Evolutionary conservation across 2,888 invertebrate genomes (phyloP), one percentile per base, ranked within the genome.

Genomic region (Eueremaeus valkanovi): DNA sequence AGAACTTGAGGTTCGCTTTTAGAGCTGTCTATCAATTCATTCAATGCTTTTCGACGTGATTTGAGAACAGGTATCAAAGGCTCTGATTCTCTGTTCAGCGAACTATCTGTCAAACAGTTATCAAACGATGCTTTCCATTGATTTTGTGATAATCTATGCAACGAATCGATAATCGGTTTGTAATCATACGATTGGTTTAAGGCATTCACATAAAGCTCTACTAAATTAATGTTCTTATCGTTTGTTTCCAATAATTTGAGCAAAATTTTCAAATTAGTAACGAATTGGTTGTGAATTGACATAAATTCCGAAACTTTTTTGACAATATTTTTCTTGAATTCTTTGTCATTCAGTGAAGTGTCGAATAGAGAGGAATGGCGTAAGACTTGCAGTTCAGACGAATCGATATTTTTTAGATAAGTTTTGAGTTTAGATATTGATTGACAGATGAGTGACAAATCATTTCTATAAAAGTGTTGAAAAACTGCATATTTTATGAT

Each of bases 381-480:
- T 45, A 70, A 45, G 13, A 13, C 42, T 42, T 27, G 24, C 27
- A 42, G 24, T 9, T 21, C 27, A 42, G 42, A 29, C 16, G 21
- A 29, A 13, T 70, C 70, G 6, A 21, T 42, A 29, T 70, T 45
- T n/a, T 70, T 70, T 0, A 45, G 11, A 61, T 31, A 61, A 29
- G 9, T 61, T n/a, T 61, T 61, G 3, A 61, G 16, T 18, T 16
- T 13, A 70, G 36, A 29, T 16, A 18, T 45, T 36, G 70, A 24
- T 70, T 70, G 70, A 29, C 70, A 70, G 6, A 70, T 1, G 18
- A 70, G 29, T 70, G 70, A 40, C 24, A 70, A 45, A 6, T 42
- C 27, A 70, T 70, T 70, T 16, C 45, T 16, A 24, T 40, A 45
- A 18, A 45, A 70, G 24, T 70, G 45, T 3, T 16, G 27, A 45